Base-by-base conservation (phyloP, 2,113 vertebrate species). In the Pollachius pollachius region DNA sequence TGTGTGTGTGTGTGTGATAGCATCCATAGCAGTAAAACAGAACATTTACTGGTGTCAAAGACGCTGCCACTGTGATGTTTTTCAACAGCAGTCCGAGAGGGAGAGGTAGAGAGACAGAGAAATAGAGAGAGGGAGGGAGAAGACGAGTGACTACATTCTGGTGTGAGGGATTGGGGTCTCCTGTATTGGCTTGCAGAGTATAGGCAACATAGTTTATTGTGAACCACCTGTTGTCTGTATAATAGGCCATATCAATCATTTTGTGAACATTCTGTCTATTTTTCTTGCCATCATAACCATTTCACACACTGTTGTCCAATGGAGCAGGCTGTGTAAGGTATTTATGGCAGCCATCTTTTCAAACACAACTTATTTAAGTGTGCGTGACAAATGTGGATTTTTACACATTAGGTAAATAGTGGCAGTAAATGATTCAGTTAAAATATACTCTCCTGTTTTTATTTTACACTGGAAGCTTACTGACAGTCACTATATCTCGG, bases 91-190 rank as follows among this genome's bases (percentile, higher is more conserved):
- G 63, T 77, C 58, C 23, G 54, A 57, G 54, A 57, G 54, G 5
- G 54, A 17, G 54, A 17, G 54, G 41, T 9, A 48, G 41, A 13
- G 41, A 48, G 9, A 41, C 5, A 41, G 37, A 30, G 16, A 27
- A 30, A n/a, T 41, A 58, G 52, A 52, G 25, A 54, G 61, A 54
- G 34, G 54, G 64, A 48, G 54, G n/a, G 18, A 59, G 57, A 62
- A 17, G 23, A 17, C 15, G 62, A n/a, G 54, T 66, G 67, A 82
- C 72, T 64, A 65, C 75, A 86, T 84, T 30, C 2, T 8, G 21
- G 60, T 80, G 69, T 87, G 65, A 84, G 69, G 82, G 82, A 84
- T 87, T 63, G 68, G 64, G 78, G 70, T 72, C 66, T 62, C 57
- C n/a, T 27, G 23, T 71, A 59, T 63, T 67, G 54, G 60, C 56